Base-by-base conservation (phyloP, 2,888 invertebrate genomes). In the Tiliacea aurago region DNA sequence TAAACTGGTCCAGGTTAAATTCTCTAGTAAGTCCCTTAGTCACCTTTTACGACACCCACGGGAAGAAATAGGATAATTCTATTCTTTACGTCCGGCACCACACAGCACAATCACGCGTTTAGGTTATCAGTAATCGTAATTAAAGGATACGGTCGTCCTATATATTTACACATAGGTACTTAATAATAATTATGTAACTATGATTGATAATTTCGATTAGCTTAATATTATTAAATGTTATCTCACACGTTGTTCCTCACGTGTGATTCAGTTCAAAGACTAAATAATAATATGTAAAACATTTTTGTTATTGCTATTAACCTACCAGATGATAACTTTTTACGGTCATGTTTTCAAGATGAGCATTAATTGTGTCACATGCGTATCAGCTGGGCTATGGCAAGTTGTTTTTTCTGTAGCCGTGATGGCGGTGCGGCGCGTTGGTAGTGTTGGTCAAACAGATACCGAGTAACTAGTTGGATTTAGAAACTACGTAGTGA, bases 171-270 rank as follows among this genome's bases (percentile, higher is more conserved):
- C 33, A n/a, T 58, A 53, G 23, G 13, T 28, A 64, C 15, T 67
- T 33, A n/a, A 11, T 45, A 33, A 33, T 33, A 55, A 28, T 28
- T 28, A 28, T 9, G 15, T 71, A 67, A 68, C 59, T 70, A 59
- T 61, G 47, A 73, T 62, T 63, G 67, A 80, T 70, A 47, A 76
- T 72, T 55, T 71, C 20, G 66, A 77, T 68, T 65, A 76, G 56
- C 45, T 61, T 47, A 71, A 65, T 70, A 70, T 69, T 73, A 81
- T 79, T 59, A 67, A 70, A 72, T 49, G 61, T 65, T 78, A 82
- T 84, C 84, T 61, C 11, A 61, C 77, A 84, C 84, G 77, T 84
- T 77, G 33, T 61, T 5, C 18, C 20, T 65, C 80, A 80, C 73
- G 75, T 84, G 73, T 59, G 53, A 23, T 63, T 69, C 41, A 37